Evolutionary conservation across 2,797 vertebrate genomes (phyloP), one percentile per base, ranked within the genome.

Genomic region (Peromyscus aztecus): DNA sequence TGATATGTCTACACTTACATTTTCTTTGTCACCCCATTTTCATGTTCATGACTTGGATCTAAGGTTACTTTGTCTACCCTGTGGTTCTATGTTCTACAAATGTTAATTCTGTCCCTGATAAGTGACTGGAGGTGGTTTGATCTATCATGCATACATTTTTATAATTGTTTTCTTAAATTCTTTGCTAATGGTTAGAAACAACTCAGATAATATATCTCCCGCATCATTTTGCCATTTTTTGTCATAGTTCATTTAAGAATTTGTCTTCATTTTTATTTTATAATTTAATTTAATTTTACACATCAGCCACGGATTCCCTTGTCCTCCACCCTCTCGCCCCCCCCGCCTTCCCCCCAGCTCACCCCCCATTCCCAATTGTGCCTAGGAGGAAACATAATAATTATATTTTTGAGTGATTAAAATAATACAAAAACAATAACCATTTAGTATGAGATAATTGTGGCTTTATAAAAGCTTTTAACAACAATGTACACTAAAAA

Each of bases 1-100:
- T 90, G 73, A 23, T 63, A 97, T 95, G 92, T 97, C 55, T 97
- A 96, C 67, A 55, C 83, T 1, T 89, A 55, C 57, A 12, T 80
- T 55, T 83, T 82, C 3, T 92, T 76, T 75, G 8, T 75, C 34
- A 65, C 21, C 17, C 52, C 27, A 69, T 91, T 85, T 80, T 65
- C 9, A 75, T 46, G 52, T 86, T 93, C 16, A 73, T 85, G 16
- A 89, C 88, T 96, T 67, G 55, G 9, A 89, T 1, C 2, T 89
- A 81, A 93, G 19, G 19, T 83, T 40, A 55, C 11, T 93, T 89
- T 80, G 19, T 92, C n/a, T 96, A 78, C 13, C 4, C 17, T 37
- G 37, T 73, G 23, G 13, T 83, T 92, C 4, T 6, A 49, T 40
- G 23, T 67, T 91, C 71, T 82, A 94, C 37, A 91, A 89, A 91